A percentile compares a stretch with the other conserved stretches of the same genome.
These are phyloP conservation scores for Macroglossus sobrinus DNA, from an alignment of 2,113 vertebrate genomes.

Conservation along the genomic window DNA sequence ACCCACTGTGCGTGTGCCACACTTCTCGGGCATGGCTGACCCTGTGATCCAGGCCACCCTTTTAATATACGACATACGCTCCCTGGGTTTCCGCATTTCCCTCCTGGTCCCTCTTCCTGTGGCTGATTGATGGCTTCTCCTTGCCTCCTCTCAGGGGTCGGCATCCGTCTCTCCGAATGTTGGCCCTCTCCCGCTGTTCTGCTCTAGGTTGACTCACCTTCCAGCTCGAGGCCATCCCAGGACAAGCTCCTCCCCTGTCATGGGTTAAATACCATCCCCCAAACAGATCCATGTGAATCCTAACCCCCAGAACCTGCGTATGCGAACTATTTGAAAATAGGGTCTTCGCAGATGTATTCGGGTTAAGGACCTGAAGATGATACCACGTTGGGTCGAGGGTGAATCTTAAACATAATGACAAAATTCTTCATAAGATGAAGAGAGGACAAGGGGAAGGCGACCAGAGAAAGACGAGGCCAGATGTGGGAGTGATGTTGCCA, in stretches of 20 bases:
- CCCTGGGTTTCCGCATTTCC: background rate
- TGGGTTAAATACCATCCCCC: background rate
- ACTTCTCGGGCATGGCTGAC: background rate
- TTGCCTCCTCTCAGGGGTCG: background rate
- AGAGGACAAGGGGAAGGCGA: background rate
- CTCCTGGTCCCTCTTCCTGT: background rate
- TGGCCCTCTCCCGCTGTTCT: background rate
- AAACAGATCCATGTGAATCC: background rate
- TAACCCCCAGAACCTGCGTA: background rate
- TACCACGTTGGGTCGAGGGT: background rate
- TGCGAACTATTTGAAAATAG: background rate
- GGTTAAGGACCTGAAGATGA: background rate
- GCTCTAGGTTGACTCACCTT: background rate
- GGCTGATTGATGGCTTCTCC: background rate
- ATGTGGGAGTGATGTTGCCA: no score
- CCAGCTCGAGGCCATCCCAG: background rate
- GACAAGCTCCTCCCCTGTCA: background rate
- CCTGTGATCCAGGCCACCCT: accelerated
- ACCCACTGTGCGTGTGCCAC: accelerated
- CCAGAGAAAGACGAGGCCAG: background rate
- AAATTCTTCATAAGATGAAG: background rate
- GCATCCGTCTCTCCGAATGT: background rate
- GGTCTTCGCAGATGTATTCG: background rate
- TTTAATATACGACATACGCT: background rate
- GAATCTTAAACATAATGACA: background rate